Evolutionary conservation across 2,113 vertebrate genomes (phyloP), one percentile per base, ranked within the genome.

Genomic region (Channa maculata): DNA sequence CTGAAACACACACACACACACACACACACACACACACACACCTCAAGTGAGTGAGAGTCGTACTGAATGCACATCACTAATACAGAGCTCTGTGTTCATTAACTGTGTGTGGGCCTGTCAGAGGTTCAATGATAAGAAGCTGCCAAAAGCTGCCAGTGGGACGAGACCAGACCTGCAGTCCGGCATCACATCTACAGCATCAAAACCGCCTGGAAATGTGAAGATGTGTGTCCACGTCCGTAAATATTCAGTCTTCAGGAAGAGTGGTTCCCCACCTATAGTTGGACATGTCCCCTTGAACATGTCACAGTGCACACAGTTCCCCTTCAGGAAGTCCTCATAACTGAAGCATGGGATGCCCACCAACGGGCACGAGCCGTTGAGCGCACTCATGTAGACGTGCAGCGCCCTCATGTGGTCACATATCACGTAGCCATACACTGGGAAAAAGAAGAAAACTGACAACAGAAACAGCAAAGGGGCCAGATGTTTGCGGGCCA

Each of bases 361-460:
- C 54, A 77, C 0, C 0, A 98, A 5, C 0, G 88, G 83, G 66
- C 98, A 99, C 3, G 94, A 87, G 4, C 94, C 67, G 34, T 93
- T 94, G 76, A 99, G 75, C 8, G 95, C 95, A 6, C 94, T 98
- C 84, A 97, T 89, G 83, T 97, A 99, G 89, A 98, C 94, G 15
- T 96, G 79, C 63, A 99, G 91, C 4, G 97, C 97, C 84, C 97
- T 96, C 96, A 98, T 97, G 92, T 99, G 98, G 93, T 99, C 98
- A 11, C 98, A 99, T 76, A 98, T 96, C 75, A 98, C 87, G 66
- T 95, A 96, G 12, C 89, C 92, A 44, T 97, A 99, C 77, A 96
- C 98, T 99, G 93, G 71, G 69, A 90, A 89, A 66, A 76, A 92
- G 52, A 91, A 54, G 13, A 92, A 63, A 91, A 88, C 85, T 91